Conservation (phyloP, 1,140 invertebrate species). For the Cherax destructor region DNA sequence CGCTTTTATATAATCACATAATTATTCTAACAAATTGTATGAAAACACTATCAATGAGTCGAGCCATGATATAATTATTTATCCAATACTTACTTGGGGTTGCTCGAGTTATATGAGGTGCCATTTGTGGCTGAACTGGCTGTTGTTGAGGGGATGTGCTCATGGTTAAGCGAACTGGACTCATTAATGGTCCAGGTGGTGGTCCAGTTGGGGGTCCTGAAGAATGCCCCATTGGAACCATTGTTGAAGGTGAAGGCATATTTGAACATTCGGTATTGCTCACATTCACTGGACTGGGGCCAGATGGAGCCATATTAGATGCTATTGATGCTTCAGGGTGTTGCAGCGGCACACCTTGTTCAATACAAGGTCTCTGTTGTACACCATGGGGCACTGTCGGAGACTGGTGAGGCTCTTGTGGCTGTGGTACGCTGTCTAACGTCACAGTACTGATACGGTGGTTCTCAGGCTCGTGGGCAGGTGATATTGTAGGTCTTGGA, state of each 20-base stretch:
- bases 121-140: slow-evolving; percentile 56
- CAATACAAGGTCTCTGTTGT: slow-evolving; percentile 30
- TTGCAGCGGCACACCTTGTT: not conserved
- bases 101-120: slow-evolving; percentile 49
- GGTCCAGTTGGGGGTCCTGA: slow-evolving; percentile 48
- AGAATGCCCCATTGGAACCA: slow-evolving; percentile 28
- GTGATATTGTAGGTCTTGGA: slow-evolving; percentile 31
- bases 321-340: slow-evolving; percentile 1
- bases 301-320: slow-evolving; percentile 5
- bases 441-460: slow-evolving; percentile 3
- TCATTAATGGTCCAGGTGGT: slow-evolving; percentile 44
- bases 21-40: not conserved
- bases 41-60: not conserved
- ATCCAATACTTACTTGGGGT: slow-evolving; percentile 37
- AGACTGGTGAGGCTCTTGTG: not conserved
- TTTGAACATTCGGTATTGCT: slow-evolving; percentile 16
- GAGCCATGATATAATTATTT: not conserved
- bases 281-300: slow-evolving; percentile 10
- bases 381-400: not conserved
- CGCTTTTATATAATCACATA: not conserved
- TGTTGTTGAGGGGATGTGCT: slow-evolving; percentile 42
- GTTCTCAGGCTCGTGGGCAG: slow-evolving; percentile 35
- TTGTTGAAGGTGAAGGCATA: slow-evolving; percentile 6
- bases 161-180: slow-evolving; percentile 40
- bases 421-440: slow-evolving; percentile 10